Conservation (phyloP, 2,888 invertebrate species). For the Cordilura impudica region DNA sequence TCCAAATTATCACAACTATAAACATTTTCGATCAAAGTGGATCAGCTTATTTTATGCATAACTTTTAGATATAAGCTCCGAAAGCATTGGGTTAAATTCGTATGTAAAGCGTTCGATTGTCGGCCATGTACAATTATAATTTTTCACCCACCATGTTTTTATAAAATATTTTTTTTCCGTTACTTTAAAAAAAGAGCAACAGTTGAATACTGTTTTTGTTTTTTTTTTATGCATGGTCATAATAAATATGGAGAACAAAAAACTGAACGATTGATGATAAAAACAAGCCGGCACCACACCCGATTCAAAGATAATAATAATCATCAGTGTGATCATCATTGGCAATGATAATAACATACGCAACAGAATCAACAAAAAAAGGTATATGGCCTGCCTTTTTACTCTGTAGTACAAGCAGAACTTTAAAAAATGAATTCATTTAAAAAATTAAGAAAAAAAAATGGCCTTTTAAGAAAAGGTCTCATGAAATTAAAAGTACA, state of each 20-base stretch:
- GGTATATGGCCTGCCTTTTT: not conserved
- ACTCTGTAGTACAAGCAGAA: not conserved
- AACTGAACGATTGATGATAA: not conserved
- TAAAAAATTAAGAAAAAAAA: too few species aligned
- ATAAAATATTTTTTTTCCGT: not conserved
- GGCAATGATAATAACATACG: not conserved
- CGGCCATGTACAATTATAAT: too few species aligned
- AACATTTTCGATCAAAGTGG: too few species aligned
- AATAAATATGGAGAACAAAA: not conserved
- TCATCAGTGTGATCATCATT: not conserved
- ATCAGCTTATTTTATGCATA: too few species aligned
- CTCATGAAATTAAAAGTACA: too few species aligned
- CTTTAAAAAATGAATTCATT: not conserved
- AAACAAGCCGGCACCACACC: slow-evolving; percentile 18
- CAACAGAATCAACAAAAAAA: not conserved
- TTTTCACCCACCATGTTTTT: too few species aligned
- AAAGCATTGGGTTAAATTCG: too few species aligned
- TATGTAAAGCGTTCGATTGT: too few species aligned
- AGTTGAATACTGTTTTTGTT: not conserved
- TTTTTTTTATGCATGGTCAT: too few species aligned
- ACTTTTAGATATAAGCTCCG: too few species aligned
- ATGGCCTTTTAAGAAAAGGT: too few species aligned
- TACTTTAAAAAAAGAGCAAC: not conserved
- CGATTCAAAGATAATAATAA: slow-evolving; percentile 21
- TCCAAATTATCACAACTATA: too few species aligned